A percentile compares a stretch with the other conserved stretches of the same genome.
Evolutionary conservation across 2,888 invertebrate species (phyloP).

Genomic region (Netelia fuscicornis): DNA sequence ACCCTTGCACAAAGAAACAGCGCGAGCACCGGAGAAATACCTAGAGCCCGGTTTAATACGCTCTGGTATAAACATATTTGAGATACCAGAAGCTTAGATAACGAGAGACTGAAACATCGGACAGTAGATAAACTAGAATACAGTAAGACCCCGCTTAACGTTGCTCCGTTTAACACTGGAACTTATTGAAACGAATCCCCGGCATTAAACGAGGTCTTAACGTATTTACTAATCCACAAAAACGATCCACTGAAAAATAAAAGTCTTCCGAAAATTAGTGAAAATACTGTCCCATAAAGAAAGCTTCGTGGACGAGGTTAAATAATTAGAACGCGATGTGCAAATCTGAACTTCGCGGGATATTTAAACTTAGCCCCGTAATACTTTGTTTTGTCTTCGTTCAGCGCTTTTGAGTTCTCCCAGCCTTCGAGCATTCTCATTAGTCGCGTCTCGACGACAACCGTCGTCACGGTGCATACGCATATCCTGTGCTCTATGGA

Average conservation of each 20-base stretch:
- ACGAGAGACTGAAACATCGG: no score
- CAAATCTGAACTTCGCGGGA: background rate
- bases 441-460: constrained; percentile 47
- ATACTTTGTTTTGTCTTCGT: constrained; percentile 57
- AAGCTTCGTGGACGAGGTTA: background rate
- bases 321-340: background rate
- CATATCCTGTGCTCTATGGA: constrained; percentile 44
- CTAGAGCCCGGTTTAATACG: no score
- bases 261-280: background rate
- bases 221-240: background rate
- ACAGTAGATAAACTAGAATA: no score
- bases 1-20: no score
- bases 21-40: no score
- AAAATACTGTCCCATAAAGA: background rate
- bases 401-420: constrained; percentile 52
- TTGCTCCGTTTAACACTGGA: no score
- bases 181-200: no score
- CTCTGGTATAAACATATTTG: no score
- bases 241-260: background rate
- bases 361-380: background rate
- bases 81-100: no score
- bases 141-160: no score
- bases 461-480: constrained; percentile 24
- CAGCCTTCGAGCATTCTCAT: constrained; percentile 1
- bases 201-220: no score